Percentiles rank a stretch among this genome's conserved stretches.
Conservation (phyloP, 2,888 invertebrate genomes). For the Polietes domitor region DNA sequence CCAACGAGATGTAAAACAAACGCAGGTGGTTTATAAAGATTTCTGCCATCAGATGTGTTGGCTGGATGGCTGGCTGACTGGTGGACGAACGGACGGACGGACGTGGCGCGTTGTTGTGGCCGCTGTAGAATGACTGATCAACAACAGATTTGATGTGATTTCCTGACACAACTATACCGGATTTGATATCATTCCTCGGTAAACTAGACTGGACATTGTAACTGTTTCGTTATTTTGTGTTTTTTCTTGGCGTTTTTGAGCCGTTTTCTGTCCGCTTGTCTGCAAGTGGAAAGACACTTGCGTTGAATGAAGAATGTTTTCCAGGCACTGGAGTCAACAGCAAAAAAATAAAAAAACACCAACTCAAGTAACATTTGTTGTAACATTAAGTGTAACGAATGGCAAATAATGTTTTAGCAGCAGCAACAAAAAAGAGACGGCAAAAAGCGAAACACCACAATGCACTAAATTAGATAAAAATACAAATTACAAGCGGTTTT, state of each 20-base stretch:
- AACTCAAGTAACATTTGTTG: conserved; percentile 54
- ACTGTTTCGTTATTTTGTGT: conserved; percentile 46
- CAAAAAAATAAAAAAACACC: no score
- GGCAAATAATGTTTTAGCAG: conserved; percentile 68
- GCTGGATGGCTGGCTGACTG: no score
- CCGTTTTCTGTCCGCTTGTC: neutral
- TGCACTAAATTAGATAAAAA: conserved; percentile 66
- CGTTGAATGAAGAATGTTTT: conserved; percentile 53
- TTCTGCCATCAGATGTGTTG: conserved; percentile 46
- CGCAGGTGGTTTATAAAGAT: conserved; percentile 74
- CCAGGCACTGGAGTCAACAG: conserved; percentile 26
- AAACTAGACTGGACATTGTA: conserved; percentile 40
- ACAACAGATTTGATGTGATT: conserved; percentile 76
- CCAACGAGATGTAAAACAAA: neutral
- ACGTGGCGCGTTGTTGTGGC: conserved; percentile 47
- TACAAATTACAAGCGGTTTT: conserved; percentile 68
- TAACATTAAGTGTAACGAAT: conserved; percentile 70
- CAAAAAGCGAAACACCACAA: conserved; percentile 30
- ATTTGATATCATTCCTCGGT: conserved; percentile 65
- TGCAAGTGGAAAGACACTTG: conserved; percentile 48
- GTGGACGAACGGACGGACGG: neutral
- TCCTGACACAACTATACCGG: conserved; percentile 73
- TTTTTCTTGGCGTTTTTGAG: neutral
- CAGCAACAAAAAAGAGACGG: conserved; percentile 60
- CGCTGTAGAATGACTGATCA: conserved; percentile 70